Percentiles rank a stretch among this genome's conserved stretches.
Conservation (phyloP, 2,888 invertebrate species). For the Leucania comma region DNA sequence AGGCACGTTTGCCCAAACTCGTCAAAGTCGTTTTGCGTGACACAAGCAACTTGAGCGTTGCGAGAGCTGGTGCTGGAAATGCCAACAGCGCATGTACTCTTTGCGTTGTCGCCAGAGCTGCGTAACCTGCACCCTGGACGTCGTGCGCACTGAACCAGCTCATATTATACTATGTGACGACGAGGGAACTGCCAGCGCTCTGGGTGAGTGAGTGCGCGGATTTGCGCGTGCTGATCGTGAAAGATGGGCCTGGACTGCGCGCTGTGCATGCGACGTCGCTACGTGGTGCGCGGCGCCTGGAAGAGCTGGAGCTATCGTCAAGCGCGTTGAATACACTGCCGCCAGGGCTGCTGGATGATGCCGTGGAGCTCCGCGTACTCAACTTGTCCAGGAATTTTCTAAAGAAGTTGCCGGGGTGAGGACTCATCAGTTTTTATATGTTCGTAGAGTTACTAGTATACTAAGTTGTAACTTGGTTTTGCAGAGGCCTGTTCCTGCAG, state of each 20-base stretch:
- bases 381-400: constrained; percentile 65
- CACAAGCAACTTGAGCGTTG: constrained; percentile 8
- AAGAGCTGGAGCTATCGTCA: constrained; percentile 19
- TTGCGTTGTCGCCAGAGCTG: constrained; percentile 43
- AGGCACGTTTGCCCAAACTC: constrained; percentile 30
- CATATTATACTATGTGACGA: not conserved
- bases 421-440: not conserved
- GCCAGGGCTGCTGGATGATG: constrained; percentile 58
- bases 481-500: constrained; percentile 62
- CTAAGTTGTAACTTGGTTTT: not conserved
- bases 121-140: constrained; percentile 41
- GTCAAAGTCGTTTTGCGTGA: constrained; percentile 32
- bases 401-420: constrained; percentile 65
- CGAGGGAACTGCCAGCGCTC: constrained; percentile 21
- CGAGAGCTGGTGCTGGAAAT: constrained; percentile 20
- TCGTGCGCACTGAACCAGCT: constrained; percentile 46
- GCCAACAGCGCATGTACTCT: constrained; percentile 30
- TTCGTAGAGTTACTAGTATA: not conserved
- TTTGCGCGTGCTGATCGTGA: constrained; percentile 19
- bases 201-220: constrained; percentile 21
- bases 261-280: not conserved
- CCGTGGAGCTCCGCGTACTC: constrained; percentile 50
- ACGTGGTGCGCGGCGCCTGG: constrained; percentile 21
- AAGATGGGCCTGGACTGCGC: not conserved
- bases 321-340: constrained; percentile 59